A percentile compares a stretch with the other conserved stretches of the same genome.
These are phyloP conservation scores for Choristoneura rosaceana DNA, from an alignment of 2,888 invertebrate species.

Conservation along the genomic window DNA sequence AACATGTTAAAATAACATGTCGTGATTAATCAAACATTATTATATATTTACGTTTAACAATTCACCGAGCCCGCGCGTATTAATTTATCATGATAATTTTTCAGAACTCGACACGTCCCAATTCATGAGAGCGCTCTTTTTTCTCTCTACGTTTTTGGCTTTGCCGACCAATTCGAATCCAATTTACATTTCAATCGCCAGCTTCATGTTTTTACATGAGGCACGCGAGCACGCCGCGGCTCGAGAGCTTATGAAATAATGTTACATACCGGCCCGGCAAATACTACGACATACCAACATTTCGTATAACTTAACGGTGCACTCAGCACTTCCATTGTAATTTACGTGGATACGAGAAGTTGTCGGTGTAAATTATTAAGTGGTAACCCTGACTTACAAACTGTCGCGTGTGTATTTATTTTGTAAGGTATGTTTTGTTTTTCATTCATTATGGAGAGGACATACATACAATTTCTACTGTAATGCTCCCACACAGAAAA, in stretches of 20 bases:
- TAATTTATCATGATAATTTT: conserved; percentile 53
- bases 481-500: too few species aligned
- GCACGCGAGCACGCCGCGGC: conserved; percentile 57
- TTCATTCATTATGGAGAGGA: too few species aligned
- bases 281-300: conserved; percentile 52
- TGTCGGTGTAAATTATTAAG: conserved; percentile 61
- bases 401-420: too few species aligned
- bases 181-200: conserved; percentile 79
- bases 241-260: conserved; percentile 71
- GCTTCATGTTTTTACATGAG: conserved; percentile 80
- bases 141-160: conserved; percentile 65
- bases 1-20: not conserved
- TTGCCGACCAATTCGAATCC: conserved; percentile 76
- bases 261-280: conserved; percentile 57
- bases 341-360: conserved; percentile 58
- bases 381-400: not conserved
- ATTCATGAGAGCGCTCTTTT: conserved; percentile 60
- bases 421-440: too few species aligned
- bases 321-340: conserved; percentile 59
- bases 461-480: too few species aligned
- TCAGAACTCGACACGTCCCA: conserved; percentile 57
- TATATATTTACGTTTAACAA: conserved; percentile 25
- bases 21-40: not conserved
- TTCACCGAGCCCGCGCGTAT: conserved; percentile 15
- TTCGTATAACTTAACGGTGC: conserved; percentile 50